Evolutionary conservation across 2,888 invertebrate species (phyloP).

Genomic region (Noctua janthe): DNA sequence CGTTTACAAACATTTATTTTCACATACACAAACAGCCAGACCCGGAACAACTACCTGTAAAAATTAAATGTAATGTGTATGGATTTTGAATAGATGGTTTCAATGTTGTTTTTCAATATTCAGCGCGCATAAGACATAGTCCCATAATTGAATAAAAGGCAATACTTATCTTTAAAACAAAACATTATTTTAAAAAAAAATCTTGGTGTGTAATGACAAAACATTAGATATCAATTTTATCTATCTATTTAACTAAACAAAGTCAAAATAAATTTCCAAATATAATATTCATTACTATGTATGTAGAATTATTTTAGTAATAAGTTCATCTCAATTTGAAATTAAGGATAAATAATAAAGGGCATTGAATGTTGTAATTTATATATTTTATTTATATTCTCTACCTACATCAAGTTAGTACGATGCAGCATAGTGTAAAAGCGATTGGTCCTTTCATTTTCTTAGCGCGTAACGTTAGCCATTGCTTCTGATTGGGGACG

Average conservation of each 20-base stretch:
- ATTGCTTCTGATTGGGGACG: slow-evolving; percentile 97
- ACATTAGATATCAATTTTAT: slow-evolving; percentile 8
- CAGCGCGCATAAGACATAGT: background rate
- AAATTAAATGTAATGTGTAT: background rate
- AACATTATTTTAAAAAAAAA: background rate
- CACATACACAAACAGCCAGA: no score
- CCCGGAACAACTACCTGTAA: no score
- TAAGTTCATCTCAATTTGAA: slow-evolving; percentile 26
- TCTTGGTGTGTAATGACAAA: background rate
- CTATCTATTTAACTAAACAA: background rate
- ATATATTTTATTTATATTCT: slow-evolving; percentile 66
- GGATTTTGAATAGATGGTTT: background rate
- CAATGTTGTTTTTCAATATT: background rate
- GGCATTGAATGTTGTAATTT: slow-evolving; percentile 44
- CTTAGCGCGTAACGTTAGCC: slow-evolving; percentile 94
- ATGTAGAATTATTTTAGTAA: slow-evolving; percentile 12
- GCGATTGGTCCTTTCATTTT: slow-evolving; percentile 82
- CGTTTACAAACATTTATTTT: no score
- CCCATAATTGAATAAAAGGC: background rate
- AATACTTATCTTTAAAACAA: background rate
- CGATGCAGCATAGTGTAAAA: slow-evolving; percentile 83
- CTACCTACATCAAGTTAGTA: slow-evolving; percentile 69
- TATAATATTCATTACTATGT: slow-evolving; percentile 10
- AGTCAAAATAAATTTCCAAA: background rate
- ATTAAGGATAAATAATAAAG: slow-evolving; percentile 45